Evolutionary conservation across 2,888 invertebrate genomes (phyloP).

Genomic region (Abrostola triplasia): DNA sequence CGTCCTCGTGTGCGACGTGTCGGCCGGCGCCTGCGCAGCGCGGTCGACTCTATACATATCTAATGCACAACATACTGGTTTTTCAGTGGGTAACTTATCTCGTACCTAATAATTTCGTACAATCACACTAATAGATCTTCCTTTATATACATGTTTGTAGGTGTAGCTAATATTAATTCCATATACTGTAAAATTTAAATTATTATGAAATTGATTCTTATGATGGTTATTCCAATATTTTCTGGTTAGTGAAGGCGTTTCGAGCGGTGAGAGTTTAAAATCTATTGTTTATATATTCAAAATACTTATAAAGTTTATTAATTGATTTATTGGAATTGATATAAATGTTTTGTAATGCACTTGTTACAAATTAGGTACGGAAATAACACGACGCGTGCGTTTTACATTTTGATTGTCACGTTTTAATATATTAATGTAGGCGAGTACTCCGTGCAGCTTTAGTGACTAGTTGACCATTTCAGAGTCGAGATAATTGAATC

Average conservation of each 20-base stretch:
- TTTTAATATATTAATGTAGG: conserved; percentile 45
- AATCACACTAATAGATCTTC: conserved; percentile 65
- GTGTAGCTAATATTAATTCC: conserved; percentile 61
- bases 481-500: not conserved
- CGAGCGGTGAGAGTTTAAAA: conserved; percentile 51
- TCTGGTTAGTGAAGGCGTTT: conserved; percentile 78
- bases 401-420: conserved; percentile 37
- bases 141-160: conserved; percentile 66
- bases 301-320: conserved; percentile 20
- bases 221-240: conserved; percentile 78
- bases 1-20: conserved; percentile 57
- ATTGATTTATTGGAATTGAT: conserved; percentile 38
- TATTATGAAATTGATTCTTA: conserved; percentile 73
- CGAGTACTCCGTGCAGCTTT: conserved; percentile 9
- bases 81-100: conserved; percentile 56
- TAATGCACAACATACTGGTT: conserved; percentile 56
- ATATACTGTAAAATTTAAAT: conserved; percentile 55
- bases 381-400: conserved; percentile 42
- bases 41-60: conserved; percentile 54
- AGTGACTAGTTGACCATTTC: not conserved
- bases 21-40: conserved; percentile 6
- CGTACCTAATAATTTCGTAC: conserved; percentile 64
- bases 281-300: conserved; percentile 50
- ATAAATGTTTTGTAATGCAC: conserved; percentile 42
- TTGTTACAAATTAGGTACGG: conserved; percentile 60